phyloP scores from a whole-genome alignment of 1,140 invertebrate genomes.

The Drosophila oshimai region DNA sequence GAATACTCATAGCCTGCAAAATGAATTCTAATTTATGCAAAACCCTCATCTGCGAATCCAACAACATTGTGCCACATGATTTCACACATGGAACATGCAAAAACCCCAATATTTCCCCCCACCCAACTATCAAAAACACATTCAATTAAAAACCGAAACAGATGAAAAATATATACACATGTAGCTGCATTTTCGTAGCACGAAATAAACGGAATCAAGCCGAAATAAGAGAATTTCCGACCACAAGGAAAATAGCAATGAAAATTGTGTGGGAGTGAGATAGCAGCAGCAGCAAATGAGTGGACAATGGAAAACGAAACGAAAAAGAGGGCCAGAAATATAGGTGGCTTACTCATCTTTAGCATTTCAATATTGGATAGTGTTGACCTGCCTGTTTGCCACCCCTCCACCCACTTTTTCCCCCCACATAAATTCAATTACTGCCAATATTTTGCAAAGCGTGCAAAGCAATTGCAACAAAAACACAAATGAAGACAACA shows the following conservation, averaged over 20 bases:
- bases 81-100: background rate
- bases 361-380: conserved; percentile 61
- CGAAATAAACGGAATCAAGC: conserved; percentile 2
- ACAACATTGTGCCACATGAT: background rate
- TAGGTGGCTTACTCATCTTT: conserved; percentile 56
- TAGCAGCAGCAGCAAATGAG: conserved; percentile 7
- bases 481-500: conserved; percentile 29
- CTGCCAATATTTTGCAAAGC: conserved; percentile 65
- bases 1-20: background rate
- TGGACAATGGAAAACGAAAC: conserved; percentile 21
- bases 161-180: conserved; percentile 31
- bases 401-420: background rate
- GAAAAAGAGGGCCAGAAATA: background rate
- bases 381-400: conserved; percentile 12
- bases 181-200: conserved; percentile 55
- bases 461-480: conserved; percentile 46
- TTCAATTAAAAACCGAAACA: conserved; percentile 42
- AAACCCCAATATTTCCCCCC: background rate
- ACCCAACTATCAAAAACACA: conserved; percentile 3
- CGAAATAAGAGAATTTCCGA: conserved; percentile 38
- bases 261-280: conserved; percentile 1
- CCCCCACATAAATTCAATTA: conserved; percentile 67
- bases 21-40: background rate
- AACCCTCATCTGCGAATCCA: background rate
- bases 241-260: conserved; percentile 16